Evolutionary conservation across 2,888 invertebrate species (phyloP).

Genomic region (Cecidostiba fungosa): DNA sequence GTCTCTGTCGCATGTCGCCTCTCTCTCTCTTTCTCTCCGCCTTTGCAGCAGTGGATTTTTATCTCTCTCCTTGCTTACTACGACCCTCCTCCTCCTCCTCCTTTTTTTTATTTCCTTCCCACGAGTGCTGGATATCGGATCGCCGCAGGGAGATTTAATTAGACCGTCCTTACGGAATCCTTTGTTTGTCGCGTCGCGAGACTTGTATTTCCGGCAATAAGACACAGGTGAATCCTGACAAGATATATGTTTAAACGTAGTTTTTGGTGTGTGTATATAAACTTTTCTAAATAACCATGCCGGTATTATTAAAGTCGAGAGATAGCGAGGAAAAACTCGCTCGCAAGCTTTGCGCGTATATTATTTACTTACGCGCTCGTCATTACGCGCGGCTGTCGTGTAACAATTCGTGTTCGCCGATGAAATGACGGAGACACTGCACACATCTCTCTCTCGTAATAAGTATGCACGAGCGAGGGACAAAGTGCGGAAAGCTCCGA

Average conservation of each 20-base stretch:
- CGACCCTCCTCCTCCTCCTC: not conserved
- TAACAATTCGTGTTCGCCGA: not conserved
- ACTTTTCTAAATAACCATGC: no score
- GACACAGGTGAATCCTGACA: constrained; percentile 2
- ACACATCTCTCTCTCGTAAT: constrained; percentile 18
- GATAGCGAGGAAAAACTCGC: no score
- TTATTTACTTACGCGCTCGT: no score
- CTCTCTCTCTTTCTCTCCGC: not conserved
- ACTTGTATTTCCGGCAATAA: not conserved
- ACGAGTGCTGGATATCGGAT: constrained; percentile 35
- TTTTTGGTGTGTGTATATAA: no score
- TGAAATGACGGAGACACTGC: not conserved
- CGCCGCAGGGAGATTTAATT: constrained; percentile 1
- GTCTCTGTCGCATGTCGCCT: constrained; percentile 52
- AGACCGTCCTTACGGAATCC: not conserved
- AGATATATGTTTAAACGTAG: no score
- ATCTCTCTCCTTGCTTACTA: not conserved
- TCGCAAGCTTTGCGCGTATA: no score
- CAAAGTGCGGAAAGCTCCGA: constrained; percentile 32
- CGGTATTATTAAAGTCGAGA: no score
- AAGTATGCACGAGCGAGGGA: constrained; percentile 25
- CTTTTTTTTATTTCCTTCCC: constrained; percentile 3
- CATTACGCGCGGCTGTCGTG: no score
- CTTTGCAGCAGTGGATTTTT: constrained; percentile 8
- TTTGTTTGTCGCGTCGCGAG: not conserved